These are phyloP conservation scores for Pseudochirops corinnae DNA, from an alignment of 2,797 vertebrate genomes.

Conservation along the genomic window DNA sequence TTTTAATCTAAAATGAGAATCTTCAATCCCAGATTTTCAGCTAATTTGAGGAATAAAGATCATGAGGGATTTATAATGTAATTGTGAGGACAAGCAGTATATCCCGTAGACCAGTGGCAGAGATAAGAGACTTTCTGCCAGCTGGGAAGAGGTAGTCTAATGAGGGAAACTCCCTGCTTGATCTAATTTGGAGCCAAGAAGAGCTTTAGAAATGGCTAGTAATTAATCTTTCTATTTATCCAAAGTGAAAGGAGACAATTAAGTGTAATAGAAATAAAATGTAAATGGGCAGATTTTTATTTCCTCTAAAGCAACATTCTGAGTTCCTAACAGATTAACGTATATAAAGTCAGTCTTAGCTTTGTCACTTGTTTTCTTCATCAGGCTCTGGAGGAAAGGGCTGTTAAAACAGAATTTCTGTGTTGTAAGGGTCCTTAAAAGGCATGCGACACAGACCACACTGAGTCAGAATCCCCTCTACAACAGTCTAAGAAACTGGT, in stretches of 20 bases:
- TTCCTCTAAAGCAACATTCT: conserved; percentile 75
- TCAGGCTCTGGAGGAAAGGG: not conserved
- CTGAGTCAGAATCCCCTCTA: not conserved
- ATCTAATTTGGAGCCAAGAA: conserved; percentile 80
- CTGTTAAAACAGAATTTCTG: not conserved
- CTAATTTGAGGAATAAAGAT: conserved; percentile 73
- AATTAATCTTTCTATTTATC: conserved; percentile 84
- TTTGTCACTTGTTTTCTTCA: conserved; percentile 49
- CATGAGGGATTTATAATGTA: conserved; percentile 76
- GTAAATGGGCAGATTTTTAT: conserved; percentile 77
- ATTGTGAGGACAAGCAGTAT: conserved; percentile 75
- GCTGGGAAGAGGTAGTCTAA: conserved; percentile 74
- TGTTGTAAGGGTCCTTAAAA: not conserved
- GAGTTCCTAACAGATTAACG: conserved; percentile 75
- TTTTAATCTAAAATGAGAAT: conserved; percentile 61
- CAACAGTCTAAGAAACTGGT: not conserved
- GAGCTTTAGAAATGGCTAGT: conserved; percentile 74
- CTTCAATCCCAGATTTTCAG: conserved; percentile 51
- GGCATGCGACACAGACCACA: not conserved
- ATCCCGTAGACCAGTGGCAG: conserved; percentile 78
- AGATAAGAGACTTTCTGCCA: conserved; percentile 72
- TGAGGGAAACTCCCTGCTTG: conserved; percentile 78
- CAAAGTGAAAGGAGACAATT: conserved; percentile 81
- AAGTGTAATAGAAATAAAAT: conserved; percentile 76
- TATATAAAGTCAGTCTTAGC: conserved; percentile 75